These are phyloP conservation scores for Nebria salina DNA, from an alignment of 2,888 invertebrate genomes.

Conservation along the genomic window DNA sequence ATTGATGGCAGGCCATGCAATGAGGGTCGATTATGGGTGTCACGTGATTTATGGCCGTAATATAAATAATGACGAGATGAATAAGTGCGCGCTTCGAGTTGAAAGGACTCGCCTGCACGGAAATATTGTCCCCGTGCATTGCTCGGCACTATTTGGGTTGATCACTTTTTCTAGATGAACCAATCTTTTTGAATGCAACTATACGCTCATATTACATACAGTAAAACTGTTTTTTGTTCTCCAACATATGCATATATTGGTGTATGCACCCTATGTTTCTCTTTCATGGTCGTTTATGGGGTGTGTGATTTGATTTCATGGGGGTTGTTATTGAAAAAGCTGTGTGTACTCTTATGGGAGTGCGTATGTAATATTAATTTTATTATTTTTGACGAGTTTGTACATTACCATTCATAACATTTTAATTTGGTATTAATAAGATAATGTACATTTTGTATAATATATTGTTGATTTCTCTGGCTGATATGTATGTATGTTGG, in stretches of 20 bases:
- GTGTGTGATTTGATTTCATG: constrained; percentile 44
- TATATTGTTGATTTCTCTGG: not conserved
- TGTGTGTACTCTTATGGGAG: not conserved
- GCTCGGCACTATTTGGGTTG: no score
- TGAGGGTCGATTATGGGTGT: constrained; percentile 18
- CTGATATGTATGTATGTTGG: not conserved
- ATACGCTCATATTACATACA: constrained; percentile 20
- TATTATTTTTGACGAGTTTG: not conserved
- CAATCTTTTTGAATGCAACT: constrained; percentile 6
- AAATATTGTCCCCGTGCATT: not conserved
- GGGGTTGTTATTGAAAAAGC: constrained; percentile 29
- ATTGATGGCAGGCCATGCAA: constrained; percentile 33
- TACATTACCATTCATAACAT: no score
- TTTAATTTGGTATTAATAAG: no score
- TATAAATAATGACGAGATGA: constrained; percentile 37
- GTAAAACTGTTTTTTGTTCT: not conserved
- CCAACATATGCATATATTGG: not conserved
- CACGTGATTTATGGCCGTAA: constrained; percentile 24
- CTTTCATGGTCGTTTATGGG: constrained; percentile 38
- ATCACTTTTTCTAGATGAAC: no score
- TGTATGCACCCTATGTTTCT: constrained; percentile 31
- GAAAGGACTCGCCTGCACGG: not conserved
- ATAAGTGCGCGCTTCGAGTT: constrained; percentile 16
- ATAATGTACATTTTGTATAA: not conserved
- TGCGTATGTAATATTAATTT: not conserved